Evolutionary conservation across 2,797 vertebrate genomes (phyloP).

Genomic region (Sebastes wilsoni): DNA sequence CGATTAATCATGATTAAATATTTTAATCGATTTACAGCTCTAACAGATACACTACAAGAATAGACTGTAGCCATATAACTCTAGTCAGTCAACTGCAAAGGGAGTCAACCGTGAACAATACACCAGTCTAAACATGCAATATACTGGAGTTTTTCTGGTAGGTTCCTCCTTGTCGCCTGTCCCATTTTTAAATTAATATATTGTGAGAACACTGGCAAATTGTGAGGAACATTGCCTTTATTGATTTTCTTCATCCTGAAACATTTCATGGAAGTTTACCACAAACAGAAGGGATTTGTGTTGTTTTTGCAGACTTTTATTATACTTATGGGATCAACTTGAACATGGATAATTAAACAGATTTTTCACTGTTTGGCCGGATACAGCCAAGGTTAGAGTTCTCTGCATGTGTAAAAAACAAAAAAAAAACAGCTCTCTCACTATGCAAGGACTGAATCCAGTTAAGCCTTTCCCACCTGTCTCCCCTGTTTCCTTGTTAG

Average conservation of each 20-base stretch:
- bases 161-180: neutral
- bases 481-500: slow-evolving; percentile 6
- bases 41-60: neutral
- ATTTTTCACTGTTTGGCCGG: slow-evolving; percentile 45
- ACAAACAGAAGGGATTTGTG: slow-evolving; percentile 14
- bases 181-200: neutral
- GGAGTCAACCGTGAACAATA: neutral
- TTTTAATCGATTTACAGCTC: too few relatives aligned
- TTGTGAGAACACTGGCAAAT: neutral
- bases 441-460: slow-evolving; percentile 32
- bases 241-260: neutral
- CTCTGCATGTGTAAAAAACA: neutral
- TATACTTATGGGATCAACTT: slow-evolving; percentile 12
- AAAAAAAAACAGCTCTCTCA: neutral
- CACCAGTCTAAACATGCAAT: neutral
- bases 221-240: neutral
- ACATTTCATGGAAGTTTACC: neutral
- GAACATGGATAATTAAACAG: slow-evolving; percentile 57
- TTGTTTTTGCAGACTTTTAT: slow-evolving; percentile 12
- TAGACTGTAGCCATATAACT: neutral
- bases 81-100: neutral
- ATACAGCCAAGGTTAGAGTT: slow-evolving; percentile 45
- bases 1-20: too few relatives aligned
- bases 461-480: slow-evolving; percentile 40
- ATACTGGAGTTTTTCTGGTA: neutral